Evolutionary conservation across 2,113 vertebrate species (phyloP), one percentile per base, ranked within the genome.

Genomic region (Hydropotes inermis): DNA sequence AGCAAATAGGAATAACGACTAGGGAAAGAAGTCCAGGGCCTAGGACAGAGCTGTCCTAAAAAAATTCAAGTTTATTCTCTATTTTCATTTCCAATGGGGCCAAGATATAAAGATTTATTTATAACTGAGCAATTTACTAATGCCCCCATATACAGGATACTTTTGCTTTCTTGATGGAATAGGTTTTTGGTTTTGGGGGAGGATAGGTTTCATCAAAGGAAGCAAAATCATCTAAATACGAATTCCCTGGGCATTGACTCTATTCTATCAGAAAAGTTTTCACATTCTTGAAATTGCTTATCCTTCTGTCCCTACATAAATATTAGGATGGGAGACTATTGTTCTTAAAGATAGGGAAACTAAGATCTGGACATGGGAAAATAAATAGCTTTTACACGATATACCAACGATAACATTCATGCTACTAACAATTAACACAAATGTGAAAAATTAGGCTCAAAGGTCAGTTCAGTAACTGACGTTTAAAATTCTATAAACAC

Each of bases 211-310:
- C 85, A 39, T 89, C n/a, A 87, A 2, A 28, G 33, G 45, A 94
- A 95, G 8, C 36, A 81, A 88, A 88, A 85, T 45, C 30, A 12
- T 61, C 43, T 89, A 96, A 97, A 79, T 93, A 91, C 45, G 36
- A 89, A 97, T 90, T 92, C 5, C 23, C 23, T 89, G 4, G n/a
- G 19, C 23, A 86, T 3, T 91, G 33, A 95, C 78, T 57, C 61
- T 70, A 82, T 83, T 33, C 50, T 79, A 52, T 87, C 57, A 86
- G 39, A 17, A 84, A 92, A 84, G 36, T 87, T 93, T 87, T 87
- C 23, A 52, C 39, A 91, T 91, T 94, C 81, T 87, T 95, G 13
- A 92, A 90, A 91, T 78, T 25, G 36, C 70, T 92, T 94, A 90
- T 94, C 47, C 25, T 92, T 30, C 83, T 57, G 55, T 67, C 23